A percentile compares a stretch with the other conserved stretches of the same genome.
phyloP scores from a whole-genome alignment of 2,797 vertebrate genomes.

The Zalophus californianus region DNA sequence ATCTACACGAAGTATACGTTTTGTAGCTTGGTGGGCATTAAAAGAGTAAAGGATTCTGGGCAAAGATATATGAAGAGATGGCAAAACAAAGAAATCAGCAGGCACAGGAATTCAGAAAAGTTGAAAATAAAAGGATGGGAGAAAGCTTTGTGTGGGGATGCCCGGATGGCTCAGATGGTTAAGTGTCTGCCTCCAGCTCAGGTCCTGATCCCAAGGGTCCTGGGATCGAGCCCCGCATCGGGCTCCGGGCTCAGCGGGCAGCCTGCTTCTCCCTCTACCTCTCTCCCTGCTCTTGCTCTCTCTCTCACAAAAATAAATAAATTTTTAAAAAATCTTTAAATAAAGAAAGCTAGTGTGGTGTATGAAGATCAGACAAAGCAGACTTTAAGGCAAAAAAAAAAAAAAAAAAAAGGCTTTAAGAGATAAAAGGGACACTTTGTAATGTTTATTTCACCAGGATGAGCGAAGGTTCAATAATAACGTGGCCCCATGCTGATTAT shows the following conservation, averaged over 20 bases:
- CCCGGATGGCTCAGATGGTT: neutral
- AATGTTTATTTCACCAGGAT: neutral
- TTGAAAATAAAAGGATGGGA: neutral
- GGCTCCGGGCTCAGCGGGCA: rapidly evolving
- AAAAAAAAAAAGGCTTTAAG: neutral
- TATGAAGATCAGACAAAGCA: neutral
- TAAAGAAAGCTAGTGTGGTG: neutral
- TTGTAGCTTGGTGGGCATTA: neutral
- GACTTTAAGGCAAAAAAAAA: neutral
- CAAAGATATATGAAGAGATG: neutral
- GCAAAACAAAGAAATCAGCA: neutral
- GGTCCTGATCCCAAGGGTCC: neutral
- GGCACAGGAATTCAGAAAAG: neutral
- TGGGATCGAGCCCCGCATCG: neutral
- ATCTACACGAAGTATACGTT: neutral
- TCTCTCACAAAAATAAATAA: neutral
- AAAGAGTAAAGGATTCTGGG: neutral
- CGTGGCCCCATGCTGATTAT: neutral
- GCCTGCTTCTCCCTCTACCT: neutral
- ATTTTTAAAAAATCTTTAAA: neutral
- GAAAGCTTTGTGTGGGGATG: neutral
- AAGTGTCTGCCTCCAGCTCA: neutral
- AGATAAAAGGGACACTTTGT: neutral
- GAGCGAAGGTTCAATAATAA: neutral
- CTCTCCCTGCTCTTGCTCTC: neutral